phyloP scores from a whole-genome alignment of 2,797 vertebrate genomes.

The Sebastes oblongus region DNA sequence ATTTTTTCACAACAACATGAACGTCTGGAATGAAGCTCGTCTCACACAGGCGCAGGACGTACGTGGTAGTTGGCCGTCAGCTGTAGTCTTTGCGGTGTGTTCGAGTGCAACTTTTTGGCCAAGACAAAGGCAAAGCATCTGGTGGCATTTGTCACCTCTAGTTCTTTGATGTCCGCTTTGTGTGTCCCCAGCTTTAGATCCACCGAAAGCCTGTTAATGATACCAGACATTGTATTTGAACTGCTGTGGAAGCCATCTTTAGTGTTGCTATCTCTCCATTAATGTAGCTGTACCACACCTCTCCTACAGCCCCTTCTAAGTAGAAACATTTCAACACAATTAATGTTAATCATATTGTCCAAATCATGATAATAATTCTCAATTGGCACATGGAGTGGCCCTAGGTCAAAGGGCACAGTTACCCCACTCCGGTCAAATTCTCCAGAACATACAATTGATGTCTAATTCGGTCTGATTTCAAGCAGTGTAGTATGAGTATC shows the following conservation, averaged over 20 bases:
- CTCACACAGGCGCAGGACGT: too few species aligned
- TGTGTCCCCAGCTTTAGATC: too few species aligned
- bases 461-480: slow-evolving; percentile 21
- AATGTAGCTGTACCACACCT: not conserved
- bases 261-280: slow-evolving; percentile 2
- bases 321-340: not conserved
- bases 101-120: too few species aligned
- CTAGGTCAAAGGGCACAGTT: not conserved
- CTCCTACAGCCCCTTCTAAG: not conserved
- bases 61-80: too few species aligned
- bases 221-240: not conserved
- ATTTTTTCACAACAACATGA: too few species aligned
- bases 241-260: not conserved
- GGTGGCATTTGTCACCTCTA: too few species aligned
- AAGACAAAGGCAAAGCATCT: too few species aligned
- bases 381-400: not conserved
- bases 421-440: not conserved
- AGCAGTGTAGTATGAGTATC: slow-evolving; percentile 21
- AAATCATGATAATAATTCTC: not conserved
- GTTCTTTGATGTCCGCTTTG: too few species aligned
- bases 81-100: too few species aligned
- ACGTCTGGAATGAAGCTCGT: too few species aligned
- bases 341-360: not conserved
- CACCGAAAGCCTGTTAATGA: not conserved
- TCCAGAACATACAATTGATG: not conserved